Conservation (phyloP, 2,888 invertebrate genomes). For the Tineola bisselliella region DNA sequence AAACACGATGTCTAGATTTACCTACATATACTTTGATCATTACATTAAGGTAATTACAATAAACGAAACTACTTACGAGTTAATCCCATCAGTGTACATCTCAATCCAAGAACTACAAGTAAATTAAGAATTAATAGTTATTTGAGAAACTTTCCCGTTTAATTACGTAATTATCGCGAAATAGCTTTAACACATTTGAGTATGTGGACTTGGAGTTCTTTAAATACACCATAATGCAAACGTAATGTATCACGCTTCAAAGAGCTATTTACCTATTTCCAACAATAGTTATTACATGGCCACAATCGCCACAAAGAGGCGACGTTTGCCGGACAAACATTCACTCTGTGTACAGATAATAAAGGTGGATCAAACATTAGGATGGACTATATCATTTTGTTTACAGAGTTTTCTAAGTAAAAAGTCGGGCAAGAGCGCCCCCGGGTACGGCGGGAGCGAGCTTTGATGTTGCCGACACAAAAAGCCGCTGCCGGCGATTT, state of each 20-base stretch:
- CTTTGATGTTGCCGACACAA: conserved; percentile 67
- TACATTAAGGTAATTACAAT: not conserved
- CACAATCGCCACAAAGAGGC: conserved; percentile 48
- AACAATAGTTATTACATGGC: conserved; percentile 37
- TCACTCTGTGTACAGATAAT: conserved; percentile 58
- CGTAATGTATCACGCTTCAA: conserved; percentile 22
- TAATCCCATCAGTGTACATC: too few relatives aligned
- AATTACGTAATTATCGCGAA: too few relatives aligned
- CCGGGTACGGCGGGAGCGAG: conserved; percentile 43
- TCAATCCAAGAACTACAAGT: too few relatives aligned
- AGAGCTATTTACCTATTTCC: conserved; percentile 23
- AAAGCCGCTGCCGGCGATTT: conserved; percentile 68
- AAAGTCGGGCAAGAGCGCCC: conserved; percentile 59
- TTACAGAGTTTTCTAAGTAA: conserved; percentile 67
- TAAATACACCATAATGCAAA: not conserved
- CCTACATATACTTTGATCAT: not conserved
- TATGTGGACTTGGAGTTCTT: too few relatives aligned
- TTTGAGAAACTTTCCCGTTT: too few relatives aligned
- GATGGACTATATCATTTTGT: conserved; percentile 65
- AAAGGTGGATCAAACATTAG: conserved; percentile 66
- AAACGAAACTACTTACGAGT: too few relatives aligned
- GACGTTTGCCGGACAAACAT: conserved; percentile 53
- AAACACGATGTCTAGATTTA: not conserved
- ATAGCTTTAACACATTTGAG: too few relatives aligned
- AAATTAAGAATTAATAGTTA: too few relatives aligned